phyloP scores from a whole-genome alignment of 2,797 vertebrate species.

The Morelia viridis region DNA sequence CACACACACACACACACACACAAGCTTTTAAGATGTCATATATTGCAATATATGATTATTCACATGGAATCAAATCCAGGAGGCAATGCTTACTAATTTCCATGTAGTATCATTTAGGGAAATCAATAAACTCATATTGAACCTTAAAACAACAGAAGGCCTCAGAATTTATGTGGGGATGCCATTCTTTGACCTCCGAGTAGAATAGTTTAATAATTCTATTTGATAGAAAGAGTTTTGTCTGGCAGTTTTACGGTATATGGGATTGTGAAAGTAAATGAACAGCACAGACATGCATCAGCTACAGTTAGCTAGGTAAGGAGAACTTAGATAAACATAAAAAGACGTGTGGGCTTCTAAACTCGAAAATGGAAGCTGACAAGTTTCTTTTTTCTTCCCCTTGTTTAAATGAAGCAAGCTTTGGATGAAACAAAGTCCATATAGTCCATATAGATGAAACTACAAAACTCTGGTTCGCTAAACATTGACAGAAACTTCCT shows the following conservation, averaged over 20 bases:
- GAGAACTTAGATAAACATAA: constrained; percentile 37
- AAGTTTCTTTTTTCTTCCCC: background rate
- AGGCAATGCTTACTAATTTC: constrained; percentile 4
- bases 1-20: too few relatives aligned
- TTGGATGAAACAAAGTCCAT: background rate
- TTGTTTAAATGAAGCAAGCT: background rate
- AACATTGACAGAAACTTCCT: background rate
- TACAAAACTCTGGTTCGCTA: background rate
- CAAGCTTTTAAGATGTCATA: background rate
- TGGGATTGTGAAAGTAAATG: constrained; percentile 42
- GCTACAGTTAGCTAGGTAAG: constrained; percentile 41
- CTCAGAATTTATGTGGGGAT: constrained; percentile 16
- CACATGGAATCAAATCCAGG: background rate
- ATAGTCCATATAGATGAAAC: background rate
- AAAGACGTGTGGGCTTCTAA: constrained; percentile 40
- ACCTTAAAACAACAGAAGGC: background rate
- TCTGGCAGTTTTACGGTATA: background rate
- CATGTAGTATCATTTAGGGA: background rate
- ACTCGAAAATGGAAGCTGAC: constrained; percentile 12
- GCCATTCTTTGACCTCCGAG: constrained; percentile 28
- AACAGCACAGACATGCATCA: constrained; percentile 22
- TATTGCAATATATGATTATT: background rate
- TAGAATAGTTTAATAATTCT: constrained; percentile 34
- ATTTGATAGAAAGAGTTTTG: constrained; percentile 16
- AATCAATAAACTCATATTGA: constrained; percentile 11